These are phyloP conservation scores for Neodon shergylaensis DNA, from an alignment of 2,113 vertebrate species.

Conservation along the genomic window DNA sequence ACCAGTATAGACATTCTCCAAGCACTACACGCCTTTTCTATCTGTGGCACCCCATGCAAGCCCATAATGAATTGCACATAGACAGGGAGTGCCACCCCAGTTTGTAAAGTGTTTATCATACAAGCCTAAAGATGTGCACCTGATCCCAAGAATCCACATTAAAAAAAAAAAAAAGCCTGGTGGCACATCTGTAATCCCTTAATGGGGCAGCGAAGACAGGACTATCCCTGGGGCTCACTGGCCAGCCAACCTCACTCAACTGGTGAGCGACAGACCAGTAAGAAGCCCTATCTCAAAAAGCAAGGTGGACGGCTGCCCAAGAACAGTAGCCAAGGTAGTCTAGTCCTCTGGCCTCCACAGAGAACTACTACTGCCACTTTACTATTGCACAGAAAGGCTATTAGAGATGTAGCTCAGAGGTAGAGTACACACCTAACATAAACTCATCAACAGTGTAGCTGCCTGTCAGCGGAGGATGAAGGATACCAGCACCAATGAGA, in stretches of 20 bases:
- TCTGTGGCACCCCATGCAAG: neutral
- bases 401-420: neutral
- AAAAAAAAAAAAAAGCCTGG: neutral
- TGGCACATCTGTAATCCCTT: neutral
- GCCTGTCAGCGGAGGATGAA: neutral
- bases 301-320: neutral
- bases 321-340: neutral
- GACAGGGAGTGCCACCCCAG: neutral
- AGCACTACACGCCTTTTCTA: neutral
- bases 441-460: neutral
- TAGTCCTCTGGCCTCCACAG: neutral
- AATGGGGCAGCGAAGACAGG: neutral
- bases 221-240: neutral
- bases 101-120: neutral
- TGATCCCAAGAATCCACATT: neutral
- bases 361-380: neutral
- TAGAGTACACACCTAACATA: neutral
- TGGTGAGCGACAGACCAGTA: neutral
- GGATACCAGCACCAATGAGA: neutral
- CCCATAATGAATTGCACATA: neutral
- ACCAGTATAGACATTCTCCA: neutral
- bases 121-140: neutral
- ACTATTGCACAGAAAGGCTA: neutral
- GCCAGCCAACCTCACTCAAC: neutral
- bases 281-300: neutral